Conservation (phyloP, 2,797 vertebrate genomes). For the Argya squamiceps region DNA sequence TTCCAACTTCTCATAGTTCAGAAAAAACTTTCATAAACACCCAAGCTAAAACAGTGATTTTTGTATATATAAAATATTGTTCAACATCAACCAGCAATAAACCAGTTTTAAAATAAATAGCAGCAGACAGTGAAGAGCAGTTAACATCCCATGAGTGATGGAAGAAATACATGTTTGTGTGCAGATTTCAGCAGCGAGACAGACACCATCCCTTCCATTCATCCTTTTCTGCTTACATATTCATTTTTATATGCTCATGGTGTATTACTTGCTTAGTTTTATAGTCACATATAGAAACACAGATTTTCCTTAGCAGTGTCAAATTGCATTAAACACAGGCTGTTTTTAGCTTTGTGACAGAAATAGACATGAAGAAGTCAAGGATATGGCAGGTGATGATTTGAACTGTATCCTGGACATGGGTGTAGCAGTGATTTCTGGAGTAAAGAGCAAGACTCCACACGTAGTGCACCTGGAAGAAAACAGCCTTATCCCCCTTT, state of each 20-base stretch:
- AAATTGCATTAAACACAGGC: background rate
- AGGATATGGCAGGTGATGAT: background rate
- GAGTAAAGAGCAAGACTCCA: background rate
- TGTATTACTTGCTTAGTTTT: background rate
- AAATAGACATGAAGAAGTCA: background rate
- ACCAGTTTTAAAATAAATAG: background rate
- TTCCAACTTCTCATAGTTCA: background rate
- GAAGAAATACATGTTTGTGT: background rate
- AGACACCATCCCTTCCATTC: background rate
- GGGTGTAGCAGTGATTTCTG: background rate
- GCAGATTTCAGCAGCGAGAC: background rate
- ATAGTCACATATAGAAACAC: background rate
- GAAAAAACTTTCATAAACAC: background rate
- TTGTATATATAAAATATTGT: background rate
- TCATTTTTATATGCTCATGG: background rate
- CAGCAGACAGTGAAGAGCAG: background rate
- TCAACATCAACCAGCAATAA: background rate
- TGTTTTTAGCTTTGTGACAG: background rate
- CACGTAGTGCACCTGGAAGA: background rate
- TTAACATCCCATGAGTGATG: background rate
- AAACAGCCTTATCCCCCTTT: background rate
- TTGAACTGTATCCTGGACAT: background rate
- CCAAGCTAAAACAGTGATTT: background rate
- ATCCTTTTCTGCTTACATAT: background rate
- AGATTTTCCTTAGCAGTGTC: background rate